Percentiles rank a stretch among this genome's conserved stretches.
Conservation (phyloP, 2,113 vertebrate species). For the Rissa tridactyla region DNA sequence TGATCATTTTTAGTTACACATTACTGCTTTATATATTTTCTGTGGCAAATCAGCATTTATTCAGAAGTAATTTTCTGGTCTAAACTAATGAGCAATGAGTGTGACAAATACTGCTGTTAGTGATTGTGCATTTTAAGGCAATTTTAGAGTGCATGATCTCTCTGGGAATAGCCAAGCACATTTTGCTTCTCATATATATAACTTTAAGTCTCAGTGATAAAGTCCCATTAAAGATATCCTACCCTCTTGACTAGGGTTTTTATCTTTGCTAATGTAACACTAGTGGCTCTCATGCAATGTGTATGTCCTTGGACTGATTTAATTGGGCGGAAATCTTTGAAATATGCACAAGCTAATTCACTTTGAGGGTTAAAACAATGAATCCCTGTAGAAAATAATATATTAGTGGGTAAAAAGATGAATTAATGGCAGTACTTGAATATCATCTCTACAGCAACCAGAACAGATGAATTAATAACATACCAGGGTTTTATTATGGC, state of each 20-base stretch:
- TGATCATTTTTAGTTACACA: not conserved
- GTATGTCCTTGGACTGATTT: slow-evolving; percentile 70
- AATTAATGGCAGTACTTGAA: slow-evolving; percentile 69
- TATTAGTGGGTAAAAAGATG: slow-evolving; percentile 71
- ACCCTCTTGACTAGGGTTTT: slow-evolving; percentile 25
- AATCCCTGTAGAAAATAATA: slow-evolving; percentile 72
- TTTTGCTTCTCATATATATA: slow-evolving; percentile 3
- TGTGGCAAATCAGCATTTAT: slow-evolving; percentile 13
- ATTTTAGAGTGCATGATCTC: slow-evolving; percentile 25
- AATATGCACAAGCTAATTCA: slow-evolving; percentile 72
- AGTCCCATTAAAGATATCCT: slow-evolving; percentile 45
- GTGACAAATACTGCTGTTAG: slow-evolving; percentile 30
- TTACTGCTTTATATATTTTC: slow-evolving; percentile 12
- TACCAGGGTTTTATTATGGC: slow-evolving; percentile 66
- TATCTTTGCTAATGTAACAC: slow-evolving; percentile 38
- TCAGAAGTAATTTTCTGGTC: slow-evolving; percentile 25
- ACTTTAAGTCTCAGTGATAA: slow-evolving; percentile 27
- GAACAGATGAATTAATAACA: slow-evolving; percentile 73
- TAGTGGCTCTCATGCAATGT: slow-evolving; percentile 9
- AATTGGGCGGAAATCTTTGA: slow-evolving; percentile 67
- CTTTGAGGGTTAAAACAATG: slow-evolving; percentile 70
- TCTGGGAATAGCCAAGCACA: slow-evolving; percentile 4
- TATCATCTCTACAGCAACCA: slow-evolving; percentile 66
- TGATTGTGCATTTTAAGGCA: slow-evolving; percentile 22
- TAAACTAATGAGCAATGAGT: slow-evolving; percentile 32